Conservation (phyloP, 2,113 vertebrate genomes). For the Gyps fulvus region DNA sequence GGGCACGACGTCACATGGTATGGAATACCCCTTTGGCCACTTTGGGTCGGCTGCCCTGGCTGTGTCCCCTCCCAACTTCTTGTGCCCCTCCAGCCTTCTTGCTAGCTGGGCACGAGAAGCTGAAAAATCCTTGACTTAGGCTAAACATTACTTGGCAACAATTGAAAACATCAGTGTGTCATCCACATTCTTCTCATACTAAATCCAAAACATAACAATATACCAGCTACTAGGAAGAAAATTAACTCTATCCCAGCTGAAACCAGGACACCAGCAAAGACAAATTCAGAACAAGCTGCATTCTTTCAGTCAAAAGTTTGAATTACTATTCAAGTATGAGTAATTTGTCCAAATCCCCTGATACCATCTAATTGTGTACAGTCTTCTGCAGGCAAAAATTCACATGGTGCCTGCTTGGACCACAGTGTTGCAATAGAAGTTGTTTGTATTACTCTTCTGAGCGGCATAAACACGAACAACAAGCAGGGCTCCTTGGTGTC, state of each 20-base stretch:
- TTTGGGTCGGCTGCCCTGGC: no score
- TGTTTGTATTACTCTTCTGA: neutral
- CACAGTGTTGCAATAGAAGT: neutral
- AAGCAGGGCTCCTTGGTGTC: neutral
- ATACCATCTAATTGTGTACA: no score
- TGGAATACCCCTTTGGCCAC: no score
- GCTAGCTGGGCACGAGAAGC: no score
- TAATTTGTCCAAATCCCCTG: neutral
- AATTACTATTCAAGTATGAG: neutral
- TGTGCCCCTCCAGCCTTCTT: no score
- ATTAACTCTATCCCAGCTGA: no score
- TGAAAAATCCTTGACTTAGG: no score
- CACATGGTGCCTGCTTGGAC: neutral
- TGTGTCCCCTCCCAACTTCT: no score
- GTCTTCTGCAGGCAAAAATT: neutral
- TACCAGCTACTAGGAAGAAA: no score
- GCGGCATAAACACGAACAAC: neutral
- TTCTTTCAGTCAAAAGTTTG: neutral
- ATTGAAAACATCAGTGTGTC: no score
- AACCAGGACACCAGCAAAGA: neutral
- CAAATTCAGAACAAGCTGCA: neutral
- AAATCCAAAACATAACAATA: no score
- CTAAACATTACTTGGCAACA: rapidly evolving
- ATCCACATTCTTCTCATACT: no score
- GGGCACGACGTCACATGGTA: rapidly evolving